phyloP scores from a whole-genome alignment of 35 echinoderm and acorn worm species.

The Heliocidaris erythrogramma region DNA sequence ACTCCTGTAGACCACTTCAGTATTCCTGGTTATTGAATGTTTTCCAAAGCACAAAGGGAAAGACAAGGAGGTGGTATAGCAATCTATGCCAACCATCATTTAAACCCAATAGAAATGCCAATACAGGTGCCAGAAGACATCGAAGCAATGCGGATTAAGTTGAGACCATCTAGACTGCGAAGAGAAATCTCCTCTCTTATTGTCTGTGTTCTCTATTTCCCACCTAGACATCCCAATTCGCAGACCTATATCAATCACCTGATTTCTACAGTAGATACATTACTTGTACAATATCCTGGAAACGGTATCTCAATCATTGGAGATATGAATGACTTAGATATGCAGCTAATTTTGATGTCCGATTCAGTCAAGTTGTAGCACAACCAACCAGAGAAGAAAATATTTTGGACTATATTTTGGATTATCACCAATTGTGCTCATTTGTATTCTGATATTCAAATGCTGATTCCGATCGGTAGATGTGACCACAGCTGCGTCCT shows the following conservation, averaged over 20 bases:
- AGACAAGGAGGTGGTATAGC: conserved; percentile 16
- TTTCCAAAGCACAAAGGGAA: no score
- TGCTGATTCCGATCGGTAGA: no score
- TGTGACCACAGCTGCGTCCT: no score
- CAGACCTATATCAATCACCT: conserved; percentile 47
- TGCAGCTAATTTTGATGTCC: conserved; percentile 1
- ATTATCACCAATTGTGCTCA: background rate
- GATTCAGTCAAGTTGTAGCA: background rate
- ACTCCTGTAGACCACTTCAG: no score
- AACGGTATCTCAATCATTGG: conserved; percentile 37
- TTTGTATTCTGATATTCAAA: background rate
- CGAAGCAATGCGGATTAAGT: conserved; percentile 51
- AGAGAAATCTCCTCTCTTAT: conserved; percentile 2
- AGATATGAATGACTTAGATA: conserved; percentile 55
- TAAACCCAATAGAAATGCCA: background rate
- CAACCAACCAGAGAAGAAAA: conserved; percentile 19
- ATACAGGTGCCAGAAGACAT: conserved; percentile 46
- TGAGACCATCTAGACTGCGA: conserved; percentile 33
- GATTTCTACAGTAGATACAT: conserved; percentile 20
- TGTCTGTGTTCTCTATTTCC: conserved; percentile 48
- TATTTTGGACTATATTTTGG: conserved; percentile 3
- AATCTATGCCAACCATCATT: background rate
- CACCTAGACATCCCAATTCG: conserved; percentile 21
- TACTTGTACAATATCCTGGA: conserved; percentile 20
- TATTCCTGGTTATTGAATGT: no score